A percentile compares a stretch with the other conserved stretches of the same genome.
These are phyloP conservation scores for Philopotamus ludificatus DNA, from an alignment of 1,140 invertebrate species.

Conservation along the genomic window DNA sequence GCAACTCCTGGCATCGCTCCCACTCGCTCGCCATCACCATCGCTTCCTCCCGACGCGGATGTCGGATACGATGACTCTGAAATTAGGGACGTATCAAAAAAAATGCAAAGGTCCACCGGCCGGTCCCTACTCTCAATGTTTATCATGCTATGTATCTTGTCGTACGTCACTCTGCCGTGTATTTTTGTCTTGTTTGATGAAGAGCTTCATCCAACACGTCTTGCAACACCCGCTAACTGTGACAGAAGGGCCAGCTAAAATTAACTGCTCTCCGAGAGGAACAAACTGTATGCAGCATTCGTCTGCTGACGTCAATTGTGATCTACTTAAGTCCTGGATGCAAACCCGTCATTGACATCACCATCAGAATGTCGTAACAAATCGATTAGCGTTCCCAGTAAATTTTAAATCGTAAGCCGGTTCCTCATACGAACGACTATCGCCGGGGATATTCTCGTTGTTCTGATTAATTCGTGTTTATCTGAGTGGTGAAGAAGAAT, in stretches of 20 bases:
- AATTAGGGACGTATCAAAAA: too few species aligned
- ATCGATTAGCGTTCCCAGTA: neutral
- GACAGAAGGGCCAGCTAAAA: conserved; percentile 16
- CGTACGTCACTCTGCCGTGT: too few species aligned
- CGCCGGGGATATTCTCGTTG: neutral
- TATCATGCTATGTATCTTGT: too few species aligned
- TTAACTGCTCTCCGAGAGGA: conserved; percentile 5
- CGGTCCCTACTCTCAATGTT: too few species aligned
- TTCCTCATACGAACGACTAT: neutral
- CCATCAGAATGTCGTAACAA: neutral
- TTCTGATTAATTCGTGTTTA: neutral
- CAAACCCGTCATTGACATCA: conserved; percentile 2
- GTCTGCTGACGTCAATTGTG: conserved; percentile 15
- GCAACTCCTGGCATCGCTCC: too few species aligned
- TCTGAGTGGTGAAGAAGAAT: neutral
- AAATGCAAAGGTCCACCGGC: too few species aligned
- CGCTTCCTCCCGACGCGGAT: too few species aligned
- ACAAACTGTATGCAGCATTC: conserved; percentile 10
- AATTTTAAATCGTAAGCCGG: too few species aligned
- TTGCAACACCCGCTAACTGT: conserved; percentile 1
- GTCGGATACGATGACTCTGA: too few species aligned
- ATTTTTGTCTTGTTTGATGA: neutral
- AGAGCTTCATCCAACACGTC: neutral
- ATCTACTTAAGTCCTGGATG: conserved; percentile 10
- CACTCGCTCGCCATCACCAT: too few species aligned